Evolutionary conservation across 30 jellyfish, hydroid and myxozoan species (phyloP), one percentile per base, ranked within the genome.

Genomic region (Aurelia aurita): DNA sequence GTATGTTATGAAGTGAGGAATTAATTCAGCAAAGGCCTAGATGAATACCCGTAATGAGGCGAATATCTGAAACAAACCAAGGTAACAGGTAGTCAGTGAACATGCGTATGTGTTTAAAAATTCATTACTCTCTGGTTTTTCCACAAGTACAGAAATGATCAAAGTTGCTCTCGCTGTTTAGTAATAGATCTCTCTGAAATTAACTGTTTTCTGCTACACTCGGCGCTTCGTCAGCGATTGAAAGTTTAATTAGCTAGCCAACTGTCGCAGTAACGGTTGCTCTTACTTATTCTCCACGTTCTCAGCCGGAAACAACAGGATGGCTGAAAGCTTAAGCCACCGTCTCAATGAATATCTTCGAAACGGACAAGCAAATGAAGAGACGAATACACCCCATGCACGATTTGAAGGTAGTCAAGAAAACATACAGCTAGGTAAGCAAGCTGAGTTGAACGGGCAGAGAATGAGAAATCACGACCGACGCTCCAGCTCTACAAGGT

Each of bases 111-210:
- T 64, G 65, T 81, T 81, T 81, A 81, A 81, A 81, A 81, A 81
- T 81, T 84, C 46, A 73, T 73, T 61, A 84, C 82, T 61, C 87
- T 72, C 79, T 66, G 85, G 93, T 84, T 71, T 84, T 71, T 72
- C 87, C 93, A 70, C 87, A 84, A 84, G 93, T 84, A 43, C 87
- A 70, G 87, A 84, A 84, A 71, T 84, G 87, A 84, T 73, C 87
- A 84, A 84, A 59, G 93, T 44, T 73, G 83, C 76, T 64, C 82
- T 65, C 18, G 44, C 68, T 47, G 82, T 51, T 65, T 15, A 47
- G 20, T 16, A 44, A 46, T 34, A 26, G 51, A 39, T 39, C 16
- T 39, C 51, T 39, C 51, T 7, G 51, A 39, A 39, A 39, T 39
- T 9, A 39, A 39, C 51, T 39, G 51, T 39, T 39, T 39, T 39